A percentile compares a stretch with the other conserved stretches of the same genome.
Conservation (phyloP, 1,140 invertebrate genomes). For the Eueides isabella region DNA sequence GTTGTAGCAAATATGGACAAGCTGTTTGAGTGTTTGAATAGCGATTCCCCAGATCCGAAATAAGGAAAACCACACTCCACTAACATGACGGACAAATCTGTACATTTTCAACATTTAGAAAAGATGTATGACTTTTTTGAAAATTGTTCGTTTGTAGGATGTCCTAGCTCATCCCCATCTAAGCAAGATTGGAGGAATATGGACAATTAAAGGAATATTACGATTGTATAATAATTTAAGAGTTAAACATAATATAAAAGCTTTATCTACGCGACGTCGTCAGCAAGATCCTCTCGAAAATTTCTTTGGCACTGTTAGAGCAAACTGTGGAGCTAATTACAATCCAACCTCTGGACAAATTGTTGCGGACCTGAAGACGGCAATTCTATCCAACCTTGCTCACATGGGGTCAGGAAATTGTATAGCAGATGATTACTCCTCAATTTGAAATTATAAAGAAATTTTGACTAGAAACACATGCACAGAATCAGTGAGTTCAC, state of each 20-base stretch:
- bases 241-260: not conserved
- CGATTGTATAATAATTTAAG: not conserved
- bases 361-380: not conserved
- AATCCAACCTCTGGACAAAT: not conserved
- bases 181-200: not conserved
- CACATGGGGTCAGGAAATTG: not conserved
- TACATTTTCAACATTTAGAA: not conserved
- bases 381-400: not conserved
- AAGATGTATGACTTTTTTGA: constrained; percentile 1
- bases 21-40: not conserved
- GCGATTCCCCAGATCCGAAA: not conserved
- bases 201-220: not conserved
- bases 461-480: not conserved
- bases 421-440: not conserved
- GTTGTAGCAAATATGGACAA: too few relatives aligned
- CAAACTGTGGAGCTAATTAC: not conserved
- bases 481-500: not conserved
- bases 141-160: not conserved
- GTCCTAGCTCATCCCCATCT: not conserved
- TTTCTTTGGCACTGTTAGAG: not conserved
- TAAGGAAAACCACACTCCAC: not conserved
- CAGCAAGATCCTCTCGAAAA: not conserved
- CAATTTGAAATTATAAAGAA: not conserved
- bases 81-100: not conserved
- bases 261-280: not conserved